Evolutionary conservation across 2,113 vertebrate species (phyloP).

Genomic region (Misgurnus anguillicaudatus): DNA sequence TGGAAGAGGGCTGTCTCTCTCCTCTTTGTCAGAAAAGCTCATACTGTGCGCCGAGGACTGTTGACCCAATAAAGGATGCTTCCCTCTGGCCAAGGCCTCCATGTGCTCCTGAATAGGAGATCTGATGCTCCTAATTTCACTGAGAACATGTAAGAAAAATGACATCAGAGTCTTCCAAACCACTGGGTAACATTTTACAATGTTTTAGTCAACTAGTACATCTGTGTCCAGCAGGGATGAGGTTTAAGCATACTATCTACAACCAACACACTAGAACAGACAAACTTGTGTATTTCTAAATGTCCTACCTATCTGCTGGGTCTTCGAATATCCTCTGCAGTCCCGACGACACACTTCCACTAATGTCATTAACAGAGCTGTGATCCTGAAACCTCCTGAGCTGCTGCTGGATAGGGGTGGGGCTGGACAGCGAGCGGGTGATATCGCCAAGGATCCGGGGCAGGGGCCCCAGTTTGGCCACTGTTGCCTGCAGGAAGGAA

Average conservation of each 20-base stretch:
- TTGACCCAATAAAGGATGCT: slow-evolving; percentile 80
- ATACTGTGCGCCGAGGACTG: slow-evolving; percentile 80
- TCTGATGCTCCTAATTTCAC: slow-evolving; percentile 81
- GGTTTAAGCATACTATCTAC: no score
- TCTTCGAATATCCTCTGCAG: slow-evolving; percentile 95
- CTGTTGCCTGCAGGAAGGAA: slow-evolving; percentile 98
- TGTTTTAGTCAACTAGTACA: no score
- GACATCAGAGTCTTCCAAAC: neutral
- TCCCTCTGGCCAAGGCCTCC: slow-evolving; percentile 76
- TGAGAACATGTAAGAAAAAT: slow-evolving; percentile 46
- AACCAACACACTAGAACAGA: no score
- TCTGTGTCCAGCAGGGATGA: no score
- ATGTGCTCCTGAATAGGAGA: slow-evolving; percentile 77
- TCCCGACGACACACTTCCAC: slow-evolving; percentile 89
- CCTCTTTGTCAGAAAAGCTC: slow-evolving; percentile 84
- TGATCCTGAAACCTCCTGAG: slow-evolving; percentile 84
- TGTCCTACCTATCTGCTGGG: slow-evolving; percentile 81
- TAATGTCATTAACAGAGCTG: slow-evolving; percentile 86
- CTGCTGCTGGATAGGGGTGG: slow-evolving; percentile 86
- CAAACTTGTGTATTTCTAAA: neutral
- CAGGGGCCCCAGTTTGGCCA: slow-evolving; percentile 93
- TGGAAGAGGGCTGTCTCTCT: slow-evolving; percentile 76
- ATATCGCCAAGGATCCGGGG: slow-evolving; percentile 94
- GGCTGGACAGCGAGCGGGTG: slow-evolving; percentile 82
- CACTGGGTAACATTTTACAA: no score